These are phyloP conservation scores for Rugalucina vietnamica DNA, from an alignment of 2,888 invertebrate species.

Conservation along the genomic window DNA sequence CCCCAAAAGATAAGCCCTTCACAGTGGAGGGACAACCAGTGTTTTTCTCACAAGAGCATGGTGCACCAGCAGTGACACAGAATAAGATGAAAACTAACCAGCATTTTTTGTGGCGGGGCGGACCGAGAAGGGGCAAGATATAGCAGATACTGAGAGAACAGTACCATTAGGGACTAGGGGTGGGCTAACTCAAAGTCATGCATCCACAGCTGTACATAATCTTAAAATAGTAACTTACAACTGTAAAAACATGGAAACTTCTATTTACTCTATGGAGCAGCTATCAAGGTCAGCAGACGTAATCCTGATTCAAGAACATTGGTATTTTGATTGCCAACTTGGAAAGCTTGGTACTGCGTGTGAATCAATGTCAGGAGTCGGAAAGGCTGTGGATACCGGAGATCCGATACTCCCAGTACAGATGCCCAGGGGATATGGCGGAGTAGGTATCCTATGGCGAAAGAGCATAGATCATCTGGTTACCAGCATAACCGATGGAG, in stretches of 20 bases:
- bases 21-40: too few species aligned
- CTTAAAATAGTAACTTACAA: conserved; percentile 6
- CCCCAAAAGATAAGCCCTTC: too few species aligned
- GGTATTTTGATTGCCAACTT: conserved; percentile 14
- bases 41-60: too few species aligned
- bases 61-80: too few species aligned
- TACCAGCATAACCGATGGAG: too few species aligned
- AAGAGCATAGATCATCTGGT: conserved; percentile 18
- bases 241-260: conserved; percentile 18
- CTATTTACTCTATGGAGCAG: conserved; percentile 10
- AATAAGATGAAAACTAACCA: too few species aligned
- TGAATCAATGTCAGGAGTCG: neutral
- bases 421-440: conserved; percentile 26
- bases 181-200: too few species aligned
- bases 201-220: too few species aligned
- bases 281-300: conserved; percentile 3
- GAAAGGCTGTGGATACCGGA: conserved; percentile 19
- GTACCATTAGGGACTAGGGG: too few species aligned
- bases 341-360: neutral
- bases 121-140: neutral
- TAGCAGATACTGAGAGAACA: too few species aligned
- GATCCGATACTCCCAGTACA: conserved; percentile 21
- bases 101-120: neutral
- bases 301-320: conserved; percentile 28
- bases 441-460: conserved; percentile 27